Base-by-base conservation (phyloP, 2,113 vertebrate genomes). In the Tachysurus vachellii region DNA sequence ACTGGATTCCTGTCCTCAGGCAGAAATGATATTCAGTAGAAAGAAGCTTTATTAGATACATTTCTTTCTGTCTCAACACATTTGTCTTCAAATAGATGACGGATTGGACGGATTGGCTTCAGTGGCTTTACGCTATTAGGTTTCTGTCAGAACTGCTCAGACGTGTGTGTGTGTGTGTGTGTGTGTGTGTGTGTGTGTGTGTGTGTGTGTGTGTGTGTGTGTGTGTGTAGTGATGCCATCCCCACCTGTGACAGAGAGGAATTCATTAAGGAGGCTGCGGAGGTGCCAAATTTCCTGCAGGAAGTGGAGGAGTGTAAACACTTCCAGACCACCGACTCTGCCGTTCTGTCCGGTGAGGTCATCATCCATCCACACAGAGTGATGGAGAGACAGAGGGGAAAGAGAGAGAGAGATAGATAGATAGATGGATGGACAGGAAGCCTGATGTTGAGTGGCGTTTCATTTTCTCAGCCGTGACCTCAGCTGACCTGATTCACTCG, bases 241-340 rank as follows among this genome's bases (percentile, higher is more conserved):
- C 89, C 95, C 28, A 90, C 92, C 79, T 98, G 94, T 16, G 94
- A 95, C 88, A 42, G 89, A 0, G 91, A 95, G 0, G 93, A 95
- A 1, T 99, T 97, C 92, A 91, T 97, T 50, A 95, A 93, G 0
- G 97, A 99, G 89, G 98, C 97, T 0, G 91, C 95, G 17, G 94
- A 96, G n/a, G 94, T 98, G 9, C 96, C 97, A 8, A 92, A 94
- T 86, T 99, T 99, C 88, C 92, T 96, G 89, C 89, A 93, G 14
- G 93, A 95, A 6, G 95, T 99, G 89, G 95, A 96, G 87, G 93
- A 96, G 77, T 97, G 95, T 87, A 95, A 90, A 85, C 90, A 89
- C 86, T 92, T 90, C 0, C 87, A 93, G 61, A 71, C 93, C 54
- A 68, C 87, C 0, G 61, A 86, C 0, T 87, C 89, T 0, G 85